These are phyloP conservation scores for Cochlearius cochlearius DNA, from an alignment of 2,113 vertebrate genomes.

Conservation along the genomic window DNA sequence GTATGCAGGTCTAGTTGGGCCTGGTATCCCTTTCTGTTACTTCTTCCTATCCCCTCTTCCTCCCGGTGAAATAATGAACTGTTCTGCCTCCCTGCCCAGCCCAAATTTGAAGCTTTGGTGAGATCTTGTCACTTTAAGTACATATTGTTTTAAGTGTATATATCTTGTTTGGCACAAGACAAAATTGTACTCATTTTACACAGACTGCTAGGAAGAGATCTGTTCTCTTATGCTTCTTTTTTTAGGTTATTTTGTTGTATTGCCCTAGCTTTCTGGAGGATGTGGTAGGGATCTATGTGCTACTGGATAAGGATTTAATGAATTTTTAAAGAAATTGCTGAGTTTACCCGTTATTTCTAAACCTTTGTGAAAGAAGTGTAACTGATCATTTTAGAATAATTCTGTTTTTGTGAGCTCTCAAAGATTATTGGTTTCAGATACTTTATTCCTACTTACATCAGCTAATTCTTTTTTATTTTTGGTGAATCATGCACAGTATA, in stretches of 20 bases:
- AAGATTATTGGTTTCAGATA: constrained; percentile 31
- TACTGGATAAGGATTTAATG: not conserved
- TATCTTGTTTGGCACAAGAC: not conserved
- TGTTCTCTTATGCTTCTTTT: not conserved
- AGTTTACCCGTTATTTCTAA: not conserved
- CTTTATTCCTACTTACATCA: constrained; percentile 20
- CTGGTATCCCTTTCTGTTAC: not conserved
- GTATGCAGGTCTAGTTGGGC: not conserved
- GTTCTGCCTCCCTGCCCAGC: not conserved
- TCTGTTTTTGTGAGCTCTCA: not conserved
- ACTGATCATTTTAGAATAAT: not conserved
- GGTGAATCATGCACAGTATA: not conserved
- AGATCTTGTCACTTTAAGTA: not conserved
- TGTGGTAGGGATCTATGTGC: not conserved
- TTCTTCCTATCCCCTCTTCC: accelerated
- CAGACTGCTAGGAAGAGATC: not conserved
- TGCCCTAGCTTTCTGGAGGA: not conserved
- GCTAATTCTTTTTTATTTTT: constrained; percentile 15
- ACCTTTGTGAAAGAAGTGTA: not conserved
- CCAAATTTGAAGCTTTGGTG: not conserved
- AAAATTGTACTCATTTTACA: not conserved
- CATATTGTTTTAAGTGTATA: too few species aligned
- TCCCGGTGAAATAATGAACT: not conserved
- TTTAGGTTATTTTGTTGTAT: not conserved
- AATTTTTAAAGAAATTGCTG: not conserved